Evolutionary conservation across 2,888 invertebrate genomes (phyloP), one percentile per base, ranked within the genome.

Genomic region (Platycheirus albimanus): DNA sequence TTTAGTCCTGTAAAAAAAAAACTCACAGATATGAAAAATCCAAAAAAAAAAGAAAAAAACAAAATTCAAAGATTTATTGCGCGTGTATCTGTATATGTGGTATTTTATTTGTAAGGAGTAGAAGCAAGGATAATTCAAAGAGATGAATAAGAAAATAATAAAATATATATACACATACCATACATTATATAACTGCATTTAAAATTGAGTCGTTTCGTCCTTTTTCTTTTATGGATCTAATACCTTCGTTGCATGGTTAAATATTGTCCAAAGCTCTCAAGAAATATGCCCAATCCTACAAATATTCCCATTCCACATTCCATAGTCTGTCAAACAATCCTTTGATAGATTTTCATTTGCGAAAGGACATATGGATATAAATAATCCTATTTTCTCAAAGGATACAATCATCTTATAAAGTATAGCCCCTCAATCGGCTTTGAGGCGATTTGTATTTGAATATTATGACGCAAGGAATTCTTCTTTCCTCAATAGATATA

Each of bases 141-240:
- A 49, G 49, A 66, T 78, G 36, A 61, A 69, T 61, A 61, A 58
- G 10, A 63, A 13, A 66, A 66, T 41, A 52, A 58, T 30, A 72
- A 63, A 69, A 75, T 30, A 74, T 51, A 79, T 61, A 66, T 43
- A 19, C 43, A 74, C 11, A 75, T 38, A n/a, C n/a, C n/a, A n/a
- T n/a, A n/a, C n/a, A n/a, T n/a, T n/a, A n/a, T n/a, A 63, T 69
- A 80, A 75, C 54, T 80, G 80, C 76, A 80, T 76, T 80, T 80
- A 43, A 70, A 75, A 45, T 43, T 51, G 17, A 10, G 24, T 75
- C 51, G 41, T 61, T 69, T 75, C n/a, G 45, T 74, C 54, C 36
- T 63, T 43, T 43, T 28, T 43, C 6, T 15, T 4, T 51, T 24
- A 11, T n/a, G n/a, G n/a, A n/a, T 24, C 17, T 38, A 5, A 24